Percentiles rank a stretch among this genome's conserved stretches.
phyloP scores from a whole-genome alignment of 1,140 invertebrate species.

The Atopsyche davidsoni region DNA sequence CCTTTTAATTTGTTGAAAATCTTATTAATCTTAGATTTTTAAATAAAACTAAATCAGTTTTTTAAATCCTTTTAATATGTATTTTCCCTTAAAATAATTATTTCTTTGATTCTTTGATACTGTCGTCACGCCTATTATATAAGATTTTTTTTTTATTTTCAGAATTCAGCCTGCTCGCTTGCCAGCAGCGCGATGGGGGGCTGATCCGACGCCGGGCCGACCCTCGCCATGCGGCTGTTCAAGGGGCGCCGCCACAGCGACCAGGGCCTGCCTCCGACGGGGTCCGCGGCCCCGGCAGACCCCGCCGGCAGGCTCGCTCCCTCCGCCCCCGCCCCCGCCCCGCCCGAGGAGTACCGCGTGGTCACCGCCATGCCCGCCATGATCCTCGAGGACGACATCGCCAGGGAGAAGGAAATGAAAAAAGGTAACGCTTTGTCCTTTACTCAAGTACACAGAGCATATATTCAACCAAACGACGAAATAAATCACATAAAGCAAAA shows the following conservation, averaged over 20 bases:
- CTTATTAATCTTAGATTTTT: too few species aligned
- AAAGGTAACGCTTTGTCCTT: constrained; percentile 37
- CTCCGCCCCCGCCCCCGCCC: neutral
- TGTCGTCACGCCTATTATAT: too few species aligned
- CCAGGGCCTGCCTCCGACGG: constrained; percentile 23
- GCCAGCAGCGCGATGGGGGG: neutral
- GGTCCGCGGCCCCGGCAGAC: constrained; percentile 24
- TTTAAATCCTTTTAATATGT: too few species aligned
- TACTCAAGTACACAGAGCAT: too few species aligned
- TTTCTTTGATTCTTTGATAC: too few species aligned
- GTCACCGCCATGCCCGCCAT: constrained; percentile 55
- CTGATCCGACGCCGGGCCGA: neutral
- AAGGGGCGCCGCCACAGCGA: constrained; percentile 26
- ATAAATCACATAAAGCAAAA: too few species aligned
- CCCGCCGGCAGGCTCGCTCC: constrained; percentile 17
- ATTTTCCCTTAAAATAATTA: too few species aligned
- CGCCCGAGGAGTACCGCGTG: constrained; percentile 43
- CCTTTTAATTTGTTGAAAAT: too few species aligned
- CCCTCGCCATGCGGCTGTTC: constrained; percentile 24
- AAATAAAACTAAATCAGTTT: too few species aligned
- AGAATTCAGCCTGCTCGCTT: constrained; percentile 1
- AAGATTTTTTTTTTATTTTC: too few species aligned
- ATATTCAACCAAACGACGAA: too few species aligned
- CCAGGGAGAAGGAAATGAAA: constrained; percentile 44
- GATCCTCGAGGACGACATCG: constrained; percentile 52